These are phyloP conservation scores for Phacellophora camtschatica DNA, from an alignment of 30 jellyfish, hydroid and myxozoan species.

Conservation along the genomic window DNA sequence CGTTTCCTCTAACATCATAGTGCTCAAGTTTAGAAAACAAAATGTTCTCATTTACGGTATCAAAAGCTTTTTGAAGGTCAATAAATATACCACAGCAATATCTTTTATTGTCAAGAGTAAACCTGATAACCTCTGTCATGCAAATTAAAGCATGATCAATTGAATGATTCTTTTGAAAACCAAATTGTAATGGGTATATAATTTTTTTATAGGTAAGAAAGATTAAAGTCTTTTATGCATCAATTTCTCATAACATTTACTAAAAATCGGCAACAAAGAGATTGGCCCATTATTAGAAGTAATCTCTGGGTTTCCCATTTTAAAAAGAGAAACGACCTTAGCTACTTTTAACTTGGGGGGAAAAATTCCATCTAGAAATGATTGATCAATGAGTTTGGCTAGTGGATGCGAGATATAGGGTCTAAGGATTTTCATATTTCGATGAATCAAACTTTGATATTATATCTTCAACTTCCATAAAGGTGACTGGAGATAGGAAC, in stretches of 20 bases:
- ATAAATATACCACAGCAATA: too few relatives aligned
- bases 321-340: slow-evolving; percentile 40
- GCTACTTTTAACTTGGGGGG: slow-evolving; percentile 58
- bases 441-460: slow-evolving; percentile 33
- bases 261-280: slow-evolving; percentile 48
- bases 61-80: too few relatives aligned
- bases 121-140: too few relatives aligned
- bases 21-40: too few relatives aligned
- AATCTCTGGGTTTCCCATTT: slow-evolving; percentile 46
- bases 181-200: slow-evolving; percentile 47
- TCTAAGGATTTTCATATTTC: slow-evolving; percentile 41
- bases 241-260: slow-evolving; percentile 59
- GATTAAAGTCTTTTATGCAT: too few relatives aligned
- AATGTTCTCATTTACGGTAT: too few relatives aligned
- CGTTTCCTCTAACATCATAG: too few relatives aligned
- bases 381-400: too few relatives aligned
- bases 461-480: slow-evolving; percentile 49
- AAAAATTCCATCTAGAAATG: slow-evolving; percentile 12
- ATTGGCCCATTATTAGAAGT: slow-evolving; percentile 66
- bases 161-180: slow-evolving; percentile 62
- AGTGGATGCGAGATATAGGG: slow-evolving; percentile 21
- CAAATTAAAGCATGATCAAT: too few relatives aligned
- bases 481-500: slow-evolving; percentile 43
- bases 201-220: slow-evolving; percentile 8
- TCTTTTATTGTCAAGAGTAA: too few relatives aligned